A percentile compares a stretch with the other conserved stretches of the same genome.
Conservation (phyloP, 2,113 vertebrate species). For the Poeciliopsis turrubarensis region DNA sequence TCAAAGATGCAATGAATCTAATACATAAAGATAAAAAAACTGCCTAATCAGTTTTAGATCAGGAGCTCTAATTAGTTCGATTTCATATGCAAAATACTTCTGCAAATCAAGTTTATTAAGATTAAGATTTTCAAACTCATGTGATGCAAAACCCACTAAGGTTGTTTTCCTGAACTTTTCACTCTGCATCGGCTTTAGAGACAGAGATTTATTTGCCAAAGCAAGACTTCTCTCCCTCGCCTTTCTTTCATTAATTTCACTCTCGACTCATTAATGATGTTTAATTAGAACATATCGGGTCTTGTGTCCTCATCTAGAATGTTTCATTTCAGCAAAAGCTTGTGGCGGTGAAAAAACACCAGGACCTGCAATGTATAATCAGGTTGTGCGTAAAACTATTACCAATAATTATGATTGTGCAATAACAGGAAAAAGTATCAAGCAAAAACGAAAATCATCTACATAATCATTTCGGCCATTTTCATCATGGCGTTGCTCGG, state of each 20-base stretch:
- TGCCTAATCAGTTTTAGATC: no score
- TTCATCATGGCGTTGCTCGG: constrained; percentile 25
- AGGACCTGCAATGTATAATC: constrained; percentile 44
- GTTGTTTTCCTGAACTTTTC: neutral
- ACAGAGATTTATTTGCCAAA: neutral
- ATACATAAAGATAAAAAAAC: no score
- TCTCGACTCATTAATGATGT: constrained; percentile 42
- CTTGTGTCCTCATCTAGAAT: constrained; percentile 49
- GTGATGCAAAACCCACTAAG: neutral
- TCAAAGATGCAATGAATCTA: no score
- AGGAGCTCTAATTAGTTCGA: no score
- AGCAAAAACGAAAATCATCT: constrained; percentile 29
- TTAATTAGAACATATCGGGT: constrained; percentile 53
- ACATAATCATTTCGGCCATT: constrained; percentile 47
- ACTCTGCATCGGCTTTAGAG: neutral
- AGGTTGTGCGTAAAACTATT: constrained; percentile 53
- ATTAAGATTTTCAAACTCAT: no score
- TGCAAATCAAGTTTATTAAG: no score
- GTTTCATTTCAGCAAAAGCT: constrained; percentile 31
- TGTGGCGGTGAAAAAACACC: constrained; percentile 21
- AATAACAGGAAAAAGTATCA: constrained; percentile 21
- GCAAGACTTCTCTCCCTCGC: constrained; percentile 15
- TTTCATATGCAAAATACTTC: no score
- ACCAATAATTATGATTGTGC: constrained; percentile 49
- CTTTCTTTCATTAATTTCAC: constrained; percentile 17